These are phyloP conservation scores for Trichogramma dendrolimi DNA, from an alignment of 2,888 invertebrate genomes.

Conservation along the genomic window DNA sequence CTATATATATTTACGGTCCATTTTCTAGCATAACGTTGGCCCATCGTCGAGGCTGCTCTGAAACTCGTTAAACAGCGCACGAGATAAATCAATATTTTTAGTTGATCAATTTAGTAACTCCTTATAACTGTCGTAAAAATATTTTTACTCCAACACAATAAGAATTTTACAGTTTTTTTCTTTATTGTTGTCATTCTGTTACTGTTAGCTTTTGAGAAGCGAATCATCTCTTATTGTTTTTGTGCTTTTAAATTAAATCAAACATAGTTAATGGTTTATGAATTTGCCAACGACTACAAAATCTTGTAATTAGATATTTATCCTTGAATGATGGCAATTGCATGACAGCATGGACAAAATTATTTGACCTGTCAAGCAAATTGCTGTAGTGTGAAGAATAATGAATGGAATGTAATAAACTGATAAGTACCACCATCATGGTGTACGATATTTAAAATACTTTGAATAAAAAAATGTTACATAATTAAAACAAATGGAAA, in stretches of 20 bases:
- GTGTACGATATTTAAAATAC: slow-evolving; percentile 30
- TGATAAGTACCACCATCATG: slow-evolving; percentile 38
- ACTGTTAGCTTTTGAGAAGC: slow-evolving; percentile 13
- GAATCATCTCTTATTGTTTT: slow-evolving; percentile 25
- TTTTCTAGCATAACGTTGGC: slow-evolving; percentile 30
- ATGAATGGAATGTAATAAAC: slow-evolving; percentile 46
- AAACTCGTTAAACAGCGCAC: slow-evolving; percentile 22
- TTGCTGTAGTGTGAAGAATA: slow-evolving; percentile 41
- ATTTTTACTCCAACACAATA: slow-evolving; percentile 19
- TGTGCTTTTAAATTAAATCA: slow-evolving; percentile 27
- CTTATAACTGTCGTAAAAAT: slow-evolving; percentile 6
- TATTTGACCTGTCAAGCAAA: slow-evolving; percentile 35
- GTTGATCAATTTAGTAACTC: slow-evolving; percentile 18
- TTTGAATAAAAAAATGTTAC: slow-evolving; percentile 31
- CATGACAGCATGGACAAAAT: slow-evolving; percentile 22
- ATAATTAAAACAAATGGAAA: slow-evolving; percentile 29
- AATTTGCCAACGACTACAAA: slow-evolving; percentile 14
- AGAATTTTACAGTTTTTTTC: slow-evolving; percentile 12
- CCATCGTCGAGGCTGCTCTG: slow-evolving; percentile 28
- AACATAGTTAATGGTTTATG: slow-evolving; percentile 12
- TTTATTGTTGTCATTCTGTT: slow-evolving; percentile 22
- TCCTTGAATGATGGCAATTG: slow-evolving; percentile 21
- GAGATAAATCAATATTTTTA: slow-evolving; percentile 15
- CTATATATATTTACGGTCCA: slow-evolving; percentile 16
- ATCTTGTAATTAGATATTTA: slow-evolving; percentile 19